Evolutionary conservation across 2,888 invertebrate genomes (phyloP).

Genomic region (Salticus scenicus): DNA sequence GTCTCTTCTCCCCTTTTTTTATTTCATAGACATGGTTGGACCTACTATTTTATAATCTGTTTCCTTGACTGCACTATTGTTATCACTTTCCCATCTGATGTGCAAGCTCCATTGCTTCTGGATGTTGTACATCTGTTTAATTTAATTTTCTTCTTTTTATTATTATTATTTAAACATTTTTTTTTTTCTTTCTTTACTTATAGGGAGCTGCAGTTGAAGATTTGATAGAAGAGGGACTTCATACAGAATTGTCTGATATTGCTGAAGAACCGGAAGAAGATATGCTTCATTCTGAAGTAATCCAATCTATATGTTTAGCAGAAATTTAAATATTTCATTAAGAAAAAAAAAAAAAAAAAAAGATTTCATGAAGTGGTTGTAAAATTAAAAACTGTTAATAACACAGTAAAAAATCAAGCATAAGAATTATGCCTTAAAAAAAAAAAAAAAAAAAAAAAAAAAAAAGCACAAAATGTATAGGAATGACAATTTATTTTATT

Average conservation of each 20-base stretch:
- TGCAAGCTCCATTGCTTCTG: constrained; percentile 62
- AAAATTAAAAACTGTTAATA: no score
- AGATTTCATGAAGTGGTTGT: no score
- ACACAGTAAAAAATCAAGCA: no score
- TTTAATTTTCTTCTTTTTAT: no score
- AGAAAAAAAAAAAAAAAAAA: no score
- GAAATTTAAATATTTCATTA: no score
- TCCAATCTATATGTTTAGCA: no score
- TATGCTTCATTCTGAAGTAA: constrained; percentile 44
- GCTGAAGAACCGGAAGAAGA: constrained; percentile 77
- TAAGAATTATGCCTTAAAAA: no score
- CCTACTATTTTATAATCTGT: neutral
- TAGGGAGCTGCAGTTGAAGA: constrained; percentile 64
- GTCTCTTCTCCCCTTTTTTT: no score
- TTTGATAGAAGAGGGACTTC: constrained; percentile 59
- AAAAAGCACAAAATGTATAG: no score
- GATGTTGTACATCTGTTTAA: constrained; percentile 56
- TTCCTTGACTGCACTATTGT: constrained; percentile 32
- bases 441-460: no score
- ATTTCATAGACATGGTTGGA: neutral
- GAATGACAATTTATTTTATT: no score
- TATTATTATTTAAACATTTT: neutral
- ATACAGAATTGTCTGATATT: constrained; percentile 77
- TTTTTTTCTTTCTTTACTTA: neutral
- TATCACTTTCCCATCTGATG: constrained; percentile 31